These are phyloP conservation scores for Lomographa bimaculata DNA, from an alignment of 2,888 invertebrate species.

Conservation along the genomic window DNA sequence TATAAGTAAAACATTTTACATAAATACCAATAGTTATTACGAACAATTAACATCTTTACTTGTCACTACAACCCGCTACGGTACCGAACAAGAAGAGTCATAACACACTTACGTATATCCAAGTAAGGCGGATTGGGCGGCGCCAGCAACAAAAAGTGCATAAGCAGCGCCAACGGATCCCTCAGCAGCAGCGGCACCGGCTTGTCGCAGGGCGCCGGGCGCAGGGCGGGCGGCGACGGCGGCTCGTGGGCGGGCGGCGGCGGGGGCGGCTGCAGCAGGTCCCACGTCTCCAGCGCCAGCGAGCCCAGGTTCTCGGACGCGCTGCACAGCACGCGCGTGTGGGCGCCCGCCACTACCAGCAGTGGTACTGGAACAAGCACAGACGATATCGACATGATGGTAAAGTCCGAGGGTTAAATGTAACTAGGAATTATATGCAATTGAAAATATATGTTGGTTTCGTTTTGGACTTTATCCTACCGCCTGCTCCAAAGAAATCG, in stretches of 20 bases:
- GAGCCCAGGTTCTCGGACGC: slow-evolving; percentile 47
- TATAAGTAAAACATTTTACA: too few relatives aligned
- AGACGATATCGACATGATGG: too few relatives aligned
- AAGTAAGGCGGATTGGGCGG: slow-evolving; percentile 88
- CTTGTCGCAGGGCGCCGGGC: slow-evolving; percentile 24
- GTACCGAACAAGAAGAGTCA: too few relatives aligned
- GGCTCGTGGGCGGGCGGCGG: slow-evolving; percentile 11
- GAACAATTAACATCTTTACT: too few relatives aligned
- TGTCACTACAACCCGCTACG: too few relatives aligned
- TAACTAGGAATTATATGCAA: too few relatives aligned
- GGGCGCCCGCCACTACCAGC: slow-evolving; percentile 93
- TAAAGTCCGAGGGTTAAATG: too few relatives aligned
- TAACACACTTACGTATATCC: slow-evolving; percentile 90
- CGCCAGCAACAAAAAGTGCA: slow-evolving; percentile 93
- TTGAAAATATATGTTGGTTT: too few relatives aligned
- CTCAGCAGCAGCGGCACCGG: slow-evolving; percentile 91
- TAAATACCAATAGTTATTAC: too few relatives aligned
- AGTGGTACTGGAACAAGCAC: slow-evolving; percentile 96
- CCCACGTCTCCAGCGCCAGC: slow-evolving; percentile 52
- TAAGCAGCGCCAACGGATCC: slow-evolving; percentile 93
- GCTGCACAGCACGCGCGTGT: slow-evolving; percentile 87
- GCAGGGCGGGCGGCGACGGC: slow-evolving; percentile 31
- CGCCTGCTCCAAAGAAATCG: neutral
- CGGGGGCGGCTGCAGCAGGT: slow-evolving; percentile 35
- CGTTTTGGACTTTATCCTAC: neutral